phyloP scores from a whole-genome alignment of 2,113 vertebrate species.

The Trogon melanurus region DNA sequence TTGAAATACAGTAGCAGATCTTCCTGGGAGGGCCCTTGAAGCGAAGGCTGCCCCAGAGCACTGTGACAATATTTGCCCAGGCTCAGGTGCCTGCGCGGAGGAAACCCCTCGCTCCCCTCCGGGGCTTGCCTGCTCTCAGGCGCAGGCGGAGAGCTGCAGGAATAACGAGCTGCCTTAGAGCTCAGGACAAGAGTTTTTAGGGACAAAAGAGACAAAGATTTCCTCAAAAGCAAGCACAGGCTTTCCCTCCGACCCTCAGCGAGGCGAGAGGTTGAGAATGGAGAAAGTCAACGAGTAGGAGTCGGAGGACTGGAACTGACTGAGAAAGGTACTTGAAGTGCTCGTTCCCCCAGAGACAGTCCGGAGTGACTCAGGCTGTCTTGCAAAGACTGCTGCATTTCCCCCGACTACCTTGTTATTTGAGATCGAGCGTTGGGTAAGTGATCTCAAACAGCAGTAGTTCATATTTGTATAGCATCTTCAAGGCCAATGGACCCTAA shows the following conservation, averaged over 20 bases:
- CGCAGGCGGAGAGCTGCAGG: not conserved
- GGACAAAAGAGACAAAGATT: not conserved
- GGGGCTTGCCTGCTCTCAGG: not conserved
- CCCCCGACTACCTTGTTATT: not conserved
- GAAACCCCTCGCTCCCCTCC: not conserved
- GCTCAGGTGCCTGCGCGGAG: not conserved
- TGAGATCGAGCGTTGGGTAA: not conserved
- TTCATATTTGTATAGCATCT: not conserved
- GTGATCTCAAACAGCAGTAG: not conserved
- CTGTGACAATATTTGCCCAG: not conserved
- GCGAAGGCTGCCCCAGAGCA: not conserved
- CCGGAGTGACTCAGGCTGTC: not conserved
- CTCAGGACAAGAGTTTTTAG: not conserved
- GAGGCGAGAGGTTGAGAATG: not conserved
- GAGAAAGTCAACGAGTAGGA: not conserved
- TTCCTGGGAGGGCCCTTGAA: not conserved
- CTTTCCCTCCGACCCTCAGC: not conserved
- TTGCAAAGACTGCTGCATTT: slow-evolving; percentile 1
- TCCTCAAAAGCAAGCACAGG: slow-evolving; percentile 16
- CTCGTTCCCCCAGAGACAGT: not conserved
- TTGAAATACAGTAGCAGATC: not conserved
- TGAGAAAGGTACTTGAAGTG: not conserved
- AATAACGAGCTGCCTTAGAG: not conserved
- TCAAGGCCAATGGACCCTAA: not conserved
- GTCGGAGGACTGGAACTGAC: not conserved